A percentile compares a stretch with the other conserved stretches of the same genome.
These are phyloP conservation scores for Lepus americanus DNA, from an alignment of 2,113 vertebrate species.

Conservation along the genomic window DNA sequence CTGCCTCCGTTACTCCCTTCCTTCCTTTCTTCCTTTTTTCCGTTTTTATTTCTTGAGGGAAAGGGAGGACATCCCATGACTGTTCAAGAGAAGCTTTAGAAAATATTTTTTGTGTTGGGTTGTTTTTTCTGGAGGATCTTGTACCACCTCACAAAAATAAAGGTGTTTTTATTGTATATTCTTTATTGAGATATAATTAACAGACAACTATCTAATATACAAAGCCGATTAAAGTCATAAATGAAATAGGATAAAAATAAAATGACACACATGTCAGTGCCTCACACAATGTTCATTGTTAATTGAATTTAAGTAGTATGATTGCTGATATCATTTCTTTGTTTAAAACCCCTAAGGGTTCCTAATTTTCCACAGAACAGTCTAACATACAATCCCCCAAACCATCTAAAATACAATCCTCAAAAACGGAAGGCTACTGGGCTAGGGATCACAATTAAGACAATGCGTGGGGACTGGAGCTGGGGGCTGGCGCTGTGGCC, in stretches of 20 bases:
- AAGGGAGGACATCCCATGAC: background rate
- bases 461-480: too few relatives aligned
- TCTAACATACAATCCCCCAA: background rate
- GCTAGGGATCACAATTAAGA: too few relatives aligned
- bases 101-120: background rate
- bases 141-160: background rate
- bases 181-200: background rate
- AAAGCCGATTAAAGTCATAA: background rate
- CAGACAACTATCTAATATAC: background rate
- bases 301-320: background rate
- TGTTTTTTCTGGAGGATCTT: background rate
- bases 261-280: background rate
- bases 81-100: constrained; percentile 2
- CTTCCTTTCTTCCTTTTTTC: too few relatives aligned
- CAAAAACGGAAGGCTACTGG: background rate
- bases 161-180: background rate
- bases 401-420: background rate
- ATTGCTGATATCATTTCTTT: background rate
- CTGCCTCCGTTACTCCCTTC: too few relatives aligned
- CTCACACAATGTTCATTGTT: background rate
- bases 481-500: too few relatives aligned
- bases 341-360: background rate
- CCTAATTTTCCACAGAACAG: background rate
- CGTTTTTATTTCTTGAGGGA: background rate
- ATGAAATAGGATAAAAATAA: background rate